Base-by-base conservation (phyloP, 2,888 invertebrate genomes). In the Drosophila austrosaltans region DNA sequence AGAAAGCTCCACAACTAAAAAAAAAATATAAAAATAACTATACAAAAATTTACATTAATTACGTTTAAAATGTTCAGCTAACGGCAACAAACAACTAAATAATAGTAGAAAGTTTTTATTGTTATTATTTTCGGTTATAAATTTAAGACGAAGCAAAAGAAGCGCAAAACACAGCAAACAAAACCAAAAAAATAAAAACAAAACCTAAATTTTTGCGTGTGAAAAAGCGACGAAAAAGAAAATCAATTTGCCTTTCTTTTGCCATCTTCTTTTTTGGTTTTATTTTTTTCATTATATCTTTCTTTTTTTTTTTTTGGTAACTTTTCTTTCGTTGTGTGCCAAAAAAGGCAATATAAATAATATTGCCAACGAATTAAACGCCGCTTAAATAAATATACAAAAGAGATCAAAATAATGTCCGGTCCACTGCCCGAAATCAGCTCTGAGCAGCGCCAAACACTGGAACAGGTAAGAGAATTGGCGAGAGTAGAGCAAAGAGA, bases 31-130 rank as follows among this genome's bases (percentile, higher is more conserved):
- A 36, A 8, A 36, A 32, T 6, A 32, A 32, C 6, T 53, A 64
- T 57, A 77, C 69, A 77, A 79, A 77, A 77, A 80, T 64, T 69
- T 57, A 66, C 71, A 75, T 89, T 83, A 86, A 88, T 88, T 82
- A 53, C 83, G 28, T 57, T 69, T 57, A 56, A 76, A 72, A 72
- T 85, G 80, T 77, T 63, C 75, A 77, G 71, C 65, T 61, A 75
- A 66, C 78, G 71, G 66, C 56, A 64, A 54, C 64, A 56, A 61
- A 58, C 39, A 69, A 54, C 77, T 75, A 78, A 67, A 83, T 86
- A 89, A 87, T 76, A 73, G 75, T 83, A 83, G 83, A 83, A 83
- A 83, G 83, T 83, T 83, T 83, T 78, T 78, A 75, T 88, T 80
- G 65, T 88, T 82, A 82, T 76, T 86, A 82, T 66, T 42, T 75